Conservation (phyloP, 2,888 invertebrate species). For the Callimorpha dominula region DNA sequence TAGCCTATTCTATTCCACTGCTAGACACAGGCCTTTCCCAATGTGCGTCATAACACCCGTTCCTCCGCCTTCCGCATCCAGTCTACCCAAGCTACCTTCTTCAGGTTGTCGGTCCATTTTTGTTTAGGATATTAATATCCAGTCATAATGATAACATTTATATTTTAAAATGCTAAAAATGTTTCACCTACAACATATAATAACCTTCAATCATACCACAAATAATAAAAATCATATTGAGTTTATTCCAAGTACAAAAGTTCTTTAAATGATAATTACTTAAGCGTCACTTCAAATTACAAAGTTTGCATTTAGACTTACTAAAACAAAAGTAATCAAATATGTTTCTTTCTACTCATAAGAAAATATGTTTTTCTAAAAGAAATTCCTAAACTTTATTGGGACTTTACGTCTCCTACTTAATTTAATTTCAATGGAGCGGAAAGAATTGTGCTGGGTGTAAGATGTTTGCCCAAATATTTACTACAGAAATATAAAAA, state of each 20-base stretch:
- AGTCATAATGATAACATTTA: too few relatives aligned
- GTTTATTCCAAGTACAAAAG: slow-evolving; percentile 11
- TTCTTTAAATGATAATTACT: not conserved
- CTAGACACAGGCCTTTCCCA: too few relatives aligned
- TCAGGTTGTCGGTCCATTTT: too few relatives aligned
- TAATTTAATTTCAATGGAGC: slow-evolving; percentile 57
- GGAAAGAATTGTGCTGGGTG: slow-evolving; percentile 59
- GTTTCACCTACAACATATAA: not conserved
- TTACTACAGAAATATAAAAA: slow-evolving; percentile 53
- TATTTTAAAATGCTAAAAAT: too few relatives aligned
- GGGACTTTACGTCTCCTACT: slow-evolving; percentile 42
- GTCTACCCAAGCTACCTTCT: too few relatives aligned
- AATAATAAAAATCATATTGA: slow-evolving; percentile 30
- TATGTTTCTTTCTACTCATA: not conserved
- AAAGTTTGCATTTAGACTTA: slow-evolving; percentile 28
- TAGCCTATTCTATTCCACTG: too few relatives aligned
- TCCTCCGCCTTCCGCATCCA: too few relatives aligned
- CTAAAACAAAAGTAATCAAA: slow-evolving; percentile 23
- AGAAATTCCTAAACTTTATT: slow-evolving; percentile 42
- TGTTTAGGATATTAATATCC: too few relatives aligned
- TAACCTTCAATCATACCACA: not conserved
- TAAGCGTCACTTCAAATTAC: not conserved
- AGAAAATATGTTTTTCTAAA: not conserved
- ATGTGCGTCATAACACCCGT: too few relatives aligned
- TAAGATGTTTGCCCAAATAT: slow-evolving; percentile 63